Conservation (phyloP, 2,797 vertebrate species). For the Tragelaphus eurycerus region DNA sequence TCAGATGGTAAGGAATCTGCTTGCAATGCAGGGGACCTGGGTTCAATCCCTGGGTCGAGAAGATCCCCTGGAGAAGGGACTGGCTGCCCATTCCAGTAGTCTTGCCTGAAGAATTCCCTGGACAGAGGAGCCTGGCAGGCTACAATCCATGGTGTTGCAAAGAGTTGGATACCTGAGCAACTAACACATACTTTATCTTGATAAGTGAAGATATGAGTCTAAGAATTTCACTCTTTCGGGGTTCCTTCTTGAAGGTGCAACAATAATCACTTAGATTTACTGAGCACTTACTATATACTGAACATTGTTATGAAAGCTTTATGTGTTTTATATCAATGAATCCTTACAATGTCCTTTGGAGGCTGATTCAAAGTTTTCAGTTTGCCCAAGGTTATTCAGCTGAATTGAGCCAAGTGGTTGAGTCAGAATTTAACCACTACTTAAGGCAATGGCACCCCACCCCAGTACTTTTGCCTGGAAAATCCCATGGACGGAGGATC, state of each 20-base stretch:
- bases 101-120: background rate
- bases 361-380: background rate
- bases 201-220: background rate
- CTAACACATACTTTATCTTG: background rate
- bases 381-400: background rate
- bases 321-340: background rate
- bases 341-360: background rate
- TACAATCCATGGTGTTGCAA: background rate
- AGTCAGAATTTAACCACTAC: background rate
- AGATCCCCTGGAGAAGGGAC: background rate
- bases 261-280: background rate
- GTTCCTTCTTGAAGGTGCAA: background rate
- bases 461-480: no score
- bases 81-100: background rate
- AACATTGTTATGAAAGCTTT: background rate
- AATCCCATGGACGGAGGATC: no score
- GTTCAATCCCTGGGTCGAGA: background rate
- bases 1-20: background rate
- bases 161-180: background rate
- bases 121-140: background rate
- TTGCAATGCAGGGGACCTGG: background rate
- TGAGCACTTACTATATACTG: background rate
- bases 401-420: background rate
- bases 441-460: background rate
- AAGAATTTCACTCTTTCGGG: background rate